phyloP scores from a whole-genome alignment of 2,888 invertebrate genomes.

The Chelonus formosanus region DNA sequence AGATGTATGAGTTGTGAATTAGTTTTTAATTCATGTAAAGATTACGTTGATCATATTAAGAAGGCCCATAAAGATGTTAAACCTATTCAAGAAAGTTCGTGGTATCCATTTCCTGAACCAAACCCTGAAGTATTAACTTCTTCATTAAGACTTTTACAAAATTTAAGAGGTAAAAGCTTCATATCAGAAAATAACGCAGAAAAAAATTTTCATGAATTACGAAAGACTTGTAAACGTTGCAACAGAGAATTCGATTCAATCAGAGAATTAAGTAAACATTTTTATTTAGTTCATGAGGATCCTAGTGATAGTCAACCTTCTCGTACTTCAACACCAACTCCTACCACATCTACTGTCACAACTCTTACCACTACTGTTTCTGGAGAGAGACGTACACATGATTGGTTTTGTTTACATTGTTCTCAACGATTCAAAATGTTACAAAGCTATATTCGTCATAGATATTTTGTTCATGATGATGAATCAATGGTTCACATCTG shows the following conservation, averaged over 20 bases:
- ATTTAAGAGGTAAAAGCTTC: background rate
- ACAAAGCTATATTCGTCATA: constrained; percentile 42
- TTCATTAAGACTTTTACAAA: background rate
- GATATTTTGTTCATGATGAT: constrained; percentile 44
- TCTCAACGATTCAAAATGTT: constrained; percentile 41
- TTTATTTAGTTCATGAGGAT: constrained; percentile 38
- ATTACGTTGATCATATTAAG: constrained; percentile 30
- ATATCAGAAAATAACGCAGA: background rate
- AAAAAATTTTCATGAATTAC: background rate
- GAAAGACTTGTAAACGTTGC: constrained; percentile 16
- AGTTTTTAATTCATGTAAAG: constrained; percentile 16
- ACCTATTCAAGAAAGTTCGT: background rate
- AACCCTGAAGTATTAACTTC: background rate
- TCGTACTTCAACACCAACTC: background rate
- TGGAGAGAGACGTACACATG: constrained; percentile 1
- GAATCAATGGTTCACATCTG: constrained; percentile 48
- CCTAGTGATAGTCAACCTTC: background rate
- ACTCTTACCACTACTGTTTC: background rate
- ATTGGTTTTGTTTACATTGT: constrained; percentile 42
- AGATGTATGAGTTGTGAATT: constrained; percentile 30
- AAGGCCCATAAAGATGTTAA: constrained; percentile 12
- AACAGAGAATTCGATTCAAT: constrained; percentile 9
- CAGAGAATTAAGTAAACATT: constrained; percentile 36
- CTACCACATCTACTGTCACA: background rate
- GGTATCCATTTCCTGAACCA: background rate